Evolutionary conservation across 2,797 vertebrate genomes (phyloP).

Genomic region (Chromobotia macracanthus): DNA sequence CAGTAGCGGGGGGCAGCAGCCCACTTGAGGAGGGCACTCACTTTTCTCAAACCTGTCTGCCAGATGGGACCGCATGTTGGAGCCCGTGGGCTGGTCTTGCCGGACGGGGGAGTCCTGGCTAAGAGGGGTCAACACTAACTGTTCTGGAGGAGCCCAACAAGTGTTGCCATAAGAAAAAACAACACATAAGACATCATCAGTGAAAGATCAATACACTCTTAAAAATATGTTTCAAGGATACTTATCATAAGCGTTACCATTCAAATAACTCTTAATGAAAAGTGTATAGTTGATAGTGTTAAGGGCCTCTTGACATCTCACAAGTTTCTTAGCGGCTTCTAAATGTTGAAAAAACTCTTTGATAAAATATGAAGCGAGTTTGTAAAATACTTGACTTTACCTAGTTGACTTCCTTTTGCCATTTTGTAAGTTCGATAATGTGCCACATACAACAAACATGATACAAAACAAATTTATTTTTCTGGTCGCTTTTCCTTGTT

Average conservation of each 20-base stretch:
- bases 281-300: too few species aligned
- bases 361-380: background rate
- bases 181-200: slow-evolving; percentile 74
- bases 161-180: slow-evolving; percentile 68
- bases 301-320: background rate
- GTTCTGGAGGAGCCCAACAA: slow-evolving; percentile 73
- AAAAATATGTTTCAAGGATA: slow-evolving; percentile 1
- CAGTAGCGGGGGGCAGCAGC: slow-evolving; percentile 46
- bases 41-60: slow-evolving; percentile 85
- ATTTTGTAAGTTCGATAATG: background rate
- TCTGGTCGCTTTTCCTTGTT: background rate
- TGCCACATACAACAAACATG: background rate
- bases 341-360: background rate
- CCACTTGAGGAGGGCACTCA: slow-evolving; percentile 71
- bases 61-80: slow-evolving; percentile 76
- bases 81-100: slow-evolving; percentile 72
- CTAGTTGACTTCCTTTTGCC: background rate
- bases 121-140: slow-evolving; percentile 86
- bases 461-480: background rate
- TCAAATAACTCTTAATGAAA: background rate
- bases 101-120: slow-evolving; percentile 78
- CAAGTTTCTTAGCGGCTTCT: background rate
- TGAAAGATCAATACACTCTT: slow-evolving; percentile 18
- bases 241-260: background rate
- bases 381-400: background rate